These are phyloP conservation scores for Gerosis bhagava DNA, from an alignment of 2,888 invertebrate species.

Conservation along the genomic window DNA sequence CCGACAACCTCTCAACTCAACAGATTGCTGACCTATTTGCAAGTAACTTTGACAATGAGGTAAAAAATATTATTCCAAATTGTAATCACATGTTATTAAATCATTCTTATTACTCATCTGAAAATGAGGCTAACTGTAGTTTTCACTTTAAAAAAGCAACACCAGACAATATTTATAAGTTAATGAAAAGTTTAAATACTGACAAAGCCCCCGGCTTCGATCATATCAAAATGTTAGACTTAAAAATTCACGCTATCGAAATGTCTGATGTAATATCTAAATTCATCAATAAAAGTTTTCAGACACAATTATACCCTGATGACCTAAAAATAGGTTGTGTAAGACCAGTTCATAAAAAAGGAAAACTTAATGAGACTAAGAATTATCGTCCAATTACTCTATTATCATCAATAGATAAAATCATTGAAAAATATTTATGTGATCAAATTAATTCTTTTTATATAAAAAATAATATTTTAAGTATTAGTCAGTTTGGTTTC, in stretches of 20 bases:
- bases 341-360: constrained; percentile 27
- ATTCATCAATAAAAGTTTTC: constrained; percentile 23
- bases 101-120: too few species aligned
- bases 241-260: constrained; percentile 13
- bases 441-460: constrained; percentile 18
- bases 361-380: neutral
- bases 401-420: constrained; percentile 23
- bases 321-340: constrained; percentile 27
- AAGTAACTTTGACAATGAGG: too few species aligned
- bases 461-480: neutral
- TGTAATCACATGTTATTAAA: too few species aligned
- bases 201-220: constrained; percentile 14
- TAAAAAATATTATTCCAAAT: neutral
- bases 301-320: constrained; percentile 16
- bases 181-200: neutral
- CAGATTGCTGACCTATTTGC: constrained; percentile 18
- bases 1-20: constrained; percentile 4
- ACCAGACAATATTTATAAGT: neutral
- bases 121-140: neutral
- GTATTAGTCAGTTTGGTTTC: neutral
- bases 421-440: constrained; percentile 24
- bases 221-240: constrained; percentile 15
- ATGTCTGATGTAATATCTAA: constrained; percentile 11
- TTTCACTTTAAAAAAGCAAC: neutral
- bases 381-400: constrained; percentile 33